A percentile compares a stretch with the other conserved stretches of the same genome.
These are phyloP conservation scores for Xenentodon cancila DNA, from an alignment of 2,797 vertebrate species.

Conservation along the genomic window DNA sequence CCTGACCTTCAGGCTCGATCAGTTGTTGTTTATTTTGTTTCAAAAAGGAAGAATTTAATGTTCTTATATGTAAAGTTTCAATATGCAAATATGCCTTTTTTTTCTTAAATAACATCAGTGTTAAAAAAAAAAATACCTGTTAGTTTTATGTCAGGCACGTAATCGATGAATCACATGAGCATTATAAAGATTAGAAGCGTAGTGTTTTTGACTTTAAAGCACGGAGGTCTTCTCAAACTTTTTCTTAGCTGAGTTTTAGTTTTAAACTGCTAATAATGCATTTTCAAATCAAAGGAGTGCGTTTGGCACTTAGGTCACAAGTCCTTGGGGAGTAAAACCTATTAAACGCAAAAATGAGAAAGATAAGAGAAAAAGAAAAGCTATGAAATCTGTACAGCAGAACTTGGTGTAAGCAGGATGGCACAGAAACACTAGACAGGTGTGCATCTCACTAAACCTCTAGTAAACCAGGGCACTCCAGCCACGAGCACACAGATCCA, in stretches of 20 bases:
- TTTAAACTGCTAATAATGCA: no score
- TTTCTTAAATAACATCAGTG: no score
- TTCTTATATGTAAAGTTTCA: no score
- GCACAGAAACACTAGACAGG: constrained; percentile 28
- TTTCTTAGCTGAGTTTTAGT: constrained; percentile 11
- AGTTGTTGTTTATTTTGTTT: no score
- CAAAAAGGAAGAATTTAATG: no score
- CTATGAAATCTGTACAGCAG: constrained; percentile 14
- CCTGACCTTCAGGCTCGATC: no score
- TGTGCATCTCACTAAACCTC: constrained; percentile 42
- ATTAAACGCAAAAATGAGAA: constrained; percentile 25
- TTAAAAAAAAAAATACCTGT: no score
- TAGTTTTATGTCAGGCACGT: no score
- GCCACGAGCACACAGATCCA: constrained; percentile 47
- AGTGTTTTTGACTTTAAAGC: neutral
- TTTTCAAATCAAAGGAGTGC: constrained; percentile 11
- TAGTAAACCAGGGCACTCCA: constrained; percentile 48
- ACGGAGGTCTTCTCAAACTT: neutral
- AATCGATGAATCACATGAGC: no score
- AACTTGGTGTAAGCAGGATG: constrained; percentile 31
- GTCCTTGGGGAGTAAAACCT: constrained; percentile 14
- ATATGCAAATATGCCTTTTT: no score
- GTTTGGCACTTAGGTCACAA: constrained; percentile 20
- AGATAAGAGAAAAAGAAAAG: neutral
- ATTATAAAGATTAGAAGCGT: no score